Evolutionary conservation across 2,797 vertebrate species (phyloP).

Genomic region (Pseudotriccus pelzelni): DNA sequence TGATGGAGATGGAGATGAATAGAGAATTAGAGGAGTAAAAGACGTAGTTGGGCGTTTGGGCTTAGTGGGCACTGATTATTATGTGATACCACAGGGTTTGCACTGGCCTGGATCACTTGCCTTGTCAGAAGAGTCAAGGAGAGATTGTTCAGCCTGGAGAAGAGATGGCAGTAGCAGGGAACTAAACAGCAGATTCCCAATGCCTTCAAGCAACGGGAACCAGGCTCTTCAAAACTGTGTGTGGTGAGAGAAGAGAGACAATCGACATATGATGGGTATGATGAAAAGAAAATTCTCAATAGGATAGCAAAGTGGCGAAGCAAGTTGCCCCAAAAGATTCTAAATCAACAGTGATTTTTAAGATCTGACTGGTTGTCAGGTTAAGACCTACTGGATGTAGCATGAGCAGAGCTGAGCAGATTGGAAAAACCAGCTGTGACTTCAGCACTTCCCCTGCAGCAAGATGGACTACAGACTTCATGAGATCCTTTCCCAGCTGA

Average conservation of each 20-base stretch:
- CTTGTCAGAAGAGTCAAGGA: not conserved
- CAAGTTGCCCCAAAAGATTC: rapidly evolving
- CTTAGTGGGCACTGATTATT: not conserved
- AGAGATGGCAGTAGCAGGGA: not conserved
- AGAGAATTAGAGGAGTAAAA: not conserved
- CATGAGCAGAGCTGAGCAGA: not conserved
- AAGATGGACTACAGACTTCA: not conserved
- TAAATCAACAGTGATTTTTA: not conserved
- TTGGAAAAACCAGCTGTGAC: not conserved
- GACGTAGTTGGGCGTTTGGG: rapidly evolving
- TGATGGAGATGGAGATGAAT: not conserved
- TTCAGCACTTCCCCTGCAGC: not conserved
- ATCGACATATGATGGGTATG: rapidly evolving
- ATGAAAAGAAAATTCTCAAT: not conserved
- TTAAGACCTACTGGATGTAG: not conserved
- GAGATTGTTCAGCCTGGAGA: not conserved
- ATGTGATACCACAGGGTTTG: too few relatives aligned
- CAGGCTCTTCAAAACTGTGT: not conserved
- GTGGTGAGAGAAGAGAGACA: not conserved
- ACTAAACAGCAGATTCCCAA: rapidly evolving
- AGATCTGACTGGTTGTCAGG: not conserved
- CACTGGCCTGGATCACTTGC: not conserved
- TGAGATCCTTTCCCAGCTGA: not conserved
- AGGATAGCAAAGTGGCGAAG: not conserved
- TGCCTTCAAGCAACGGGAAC: rapidly evolving